These are phyloP conservation scores for Alcedo quadribrachys DNA, from an alignment of 2,797 vertebrate genomes.

Conservation along the genomic window DNA sequence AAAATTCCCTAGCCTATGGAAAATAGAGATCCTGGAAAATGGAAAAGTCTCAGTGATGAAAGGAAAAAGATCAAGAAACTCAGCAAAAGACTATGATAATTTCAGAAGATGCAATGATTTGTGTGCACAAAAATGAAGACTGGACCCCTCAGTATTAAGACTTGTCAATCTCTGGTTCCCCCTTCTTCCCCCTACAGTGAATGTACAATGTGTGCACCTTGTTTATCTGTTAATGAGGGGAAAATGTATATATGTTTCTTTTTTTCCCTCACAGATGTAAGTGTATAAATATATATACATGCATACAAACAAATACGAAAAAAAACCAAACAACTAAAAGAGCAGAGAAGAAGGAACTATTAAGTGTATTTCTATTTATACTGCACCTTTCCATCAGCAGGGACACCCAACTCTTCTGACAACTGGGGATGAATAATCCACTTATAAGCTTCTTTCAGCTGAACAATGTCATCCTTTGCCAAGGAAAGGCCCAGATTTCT, in stretches of 20 bases:
- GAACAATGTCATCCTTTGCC: slow-evolving; percentile 86
- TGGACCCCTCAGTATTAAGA: background rate
- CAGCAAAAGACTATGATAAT: background rate
- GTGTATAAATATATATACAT: background rate
- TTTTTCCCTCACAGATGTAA: background rate
- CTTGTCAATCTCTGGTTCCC: background rate
- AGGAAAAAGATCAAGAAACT: background rate
- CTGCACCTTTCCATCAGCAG: slow-evolving; percentile 87
- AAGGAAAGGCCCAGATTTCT: slow-evolving; percentile 80
- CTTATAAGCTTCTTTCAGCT: slow-evolving; percentile 96
- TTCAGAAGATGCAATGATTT: background rate
- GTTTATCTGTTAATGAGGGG: background rate
- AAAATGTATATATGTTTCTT: background rate
- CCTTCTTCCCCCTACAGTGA: background rate
- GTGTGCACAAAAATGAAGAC: background rate
- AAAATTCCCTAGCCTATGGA: background rate
- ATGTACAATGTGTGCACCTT: background rate
- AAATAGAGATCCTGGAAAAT: background rate
- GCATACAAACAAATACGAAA: background rate
- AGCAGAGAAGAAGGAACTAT: background rate
- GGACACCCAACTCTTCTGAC: slow-evolving; percentile 86
- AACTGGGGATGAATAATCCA: slow-evolving; percentile 86
- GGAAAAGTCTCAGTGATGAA: background rate
- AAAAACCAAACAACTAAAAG: background rate
- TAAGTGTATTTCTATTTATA: background rate